Evolutionary conservation across 1,140 invertebrate genomes (phyloP).

Genomic region (Caerostris extrusa): DNA sequence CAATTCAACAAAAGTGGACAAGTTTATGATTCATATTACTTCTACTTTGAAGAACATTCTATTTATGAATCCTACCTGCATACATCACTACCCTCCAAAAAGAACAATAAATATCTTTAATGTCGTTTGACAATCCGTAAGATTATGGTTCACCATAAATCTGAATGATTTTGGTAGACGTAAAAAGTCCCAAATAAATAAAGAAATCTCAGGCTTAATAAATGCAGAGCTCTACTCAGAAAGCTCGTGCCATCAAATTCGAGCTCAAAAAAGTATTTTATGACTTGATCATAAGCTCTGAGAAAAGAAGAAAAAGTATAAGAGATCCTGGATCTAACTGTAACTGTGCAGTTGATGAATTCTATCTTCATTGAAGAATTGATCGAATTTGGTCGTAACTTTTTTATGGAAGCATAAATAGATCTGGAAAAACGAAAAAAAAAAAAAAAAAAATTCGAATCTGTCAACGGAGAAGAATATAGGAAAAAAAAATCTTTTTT

Average conservation of each 20-base stretch:
- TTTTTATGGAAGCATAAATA: slow-evolving; percentile 66
- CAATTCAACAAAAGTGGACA: neutral
- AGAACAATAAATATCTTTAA: slow-evolving; percentile 17
- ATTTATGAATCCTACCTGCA: neutral
- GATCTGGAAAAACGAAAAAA: neutral
- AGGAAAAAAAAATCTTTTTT: neutral
- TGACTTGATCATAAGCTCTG: slow-evolving; percentile 30
- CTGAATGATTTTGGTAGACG: neutral
- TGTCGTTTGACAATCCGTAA: neutral
- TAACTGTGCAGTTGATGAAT: slow-evolving; percentile 50
- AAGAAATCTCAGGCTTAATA: slow-evolving; percentile 14
- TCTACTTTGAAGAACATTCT: neutral
- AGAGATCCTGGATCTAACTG: slow-evolving; percentile 5
- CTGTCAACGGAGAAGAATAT: slow-evolving; percentile 5
- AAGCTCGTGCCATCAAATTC: slow-evolving; percentile 51
- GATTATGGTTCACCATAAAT: slow-evolving; percentile 31
- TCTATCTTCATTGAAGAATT: slow-evolving; percentile 41
- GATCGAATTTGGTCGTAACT: slow-evolving; percentile 65
- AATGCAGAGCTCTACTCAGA: slow-evolving; percentile 45
- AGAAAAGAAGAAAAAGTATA: neutral
- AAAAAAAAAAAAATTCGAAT: slow-evolving; percentile 34
- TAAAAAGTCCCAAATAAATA: neutral
- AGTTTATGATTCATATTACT: neutral
- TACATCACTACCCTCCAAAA: neutral
- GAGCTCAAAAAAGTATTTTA: slow-evolving; percentile 18